Percentiles rank a stretch among this genome's conserved stretches.
These are phyloP conservation scores for Trichosurus vulpecula DNA, from an alignment of 2,797 vertebrate genomes.

Conservation along the genomic window DNA sequence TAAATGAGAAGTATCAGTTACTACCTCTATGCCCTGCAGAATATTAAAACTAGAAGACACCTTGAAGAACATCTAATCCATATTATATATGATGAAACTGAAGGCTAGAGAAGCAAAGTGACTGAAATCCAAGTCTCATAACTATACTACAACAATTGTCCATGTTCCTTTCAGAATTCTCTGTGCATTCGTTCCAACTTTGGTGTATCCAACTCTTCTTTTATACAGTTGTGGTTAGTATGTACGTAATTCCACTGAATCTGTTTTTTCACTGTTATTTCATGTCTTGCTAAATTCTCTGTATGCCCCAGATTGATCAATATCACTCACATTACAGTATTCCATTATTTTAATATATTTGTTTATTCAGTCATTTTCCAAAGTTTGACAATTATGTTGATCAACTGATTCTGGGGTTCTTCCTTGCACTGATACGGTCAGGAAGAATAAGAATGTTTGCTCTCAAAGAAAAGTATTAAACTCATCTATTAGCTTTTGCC, in stretches of 20 bases:
- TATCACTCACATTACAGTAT: neutral
- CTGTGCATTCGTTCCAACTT: neutral
- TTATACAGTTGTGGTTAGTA: neutral
- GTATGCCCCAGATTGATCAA: neutral
- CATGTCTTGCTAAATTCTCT: neutral
- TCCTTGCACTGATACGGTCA: conserved; percentile 24
- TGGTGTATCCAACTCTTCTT: neutral
- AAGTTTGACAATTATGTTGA: neutral
- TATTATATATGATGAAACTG: neutral
- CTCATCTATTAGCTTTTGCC: conserved; percentile 25
- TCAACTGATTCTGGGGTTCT: neutral
- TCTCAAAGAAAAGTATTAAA: neutral
- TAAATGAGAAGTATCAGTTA: neutral
- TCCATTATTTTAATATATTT: conserved; percentile 24
- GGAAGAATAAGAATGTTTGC: neutral
- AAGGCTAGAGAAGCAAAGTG: neutral
- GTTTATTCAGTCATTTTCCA: conserved; percentile 29
- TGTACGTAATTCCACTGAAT: neutral
- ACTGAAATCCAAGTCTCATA: neutral
- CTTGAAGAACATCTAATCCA: neutral
- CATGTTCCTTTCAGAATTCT: neutral
- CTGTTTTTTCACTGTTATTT: neutral
- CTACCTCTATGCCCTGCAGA: neutral
- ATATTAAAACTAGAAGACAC: neutral
- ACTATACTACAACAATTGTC: neutral